phyloP scores from a whole-genome alignment of 2,113 vertebrate species.

The Chamaea fasciata region DNA sequence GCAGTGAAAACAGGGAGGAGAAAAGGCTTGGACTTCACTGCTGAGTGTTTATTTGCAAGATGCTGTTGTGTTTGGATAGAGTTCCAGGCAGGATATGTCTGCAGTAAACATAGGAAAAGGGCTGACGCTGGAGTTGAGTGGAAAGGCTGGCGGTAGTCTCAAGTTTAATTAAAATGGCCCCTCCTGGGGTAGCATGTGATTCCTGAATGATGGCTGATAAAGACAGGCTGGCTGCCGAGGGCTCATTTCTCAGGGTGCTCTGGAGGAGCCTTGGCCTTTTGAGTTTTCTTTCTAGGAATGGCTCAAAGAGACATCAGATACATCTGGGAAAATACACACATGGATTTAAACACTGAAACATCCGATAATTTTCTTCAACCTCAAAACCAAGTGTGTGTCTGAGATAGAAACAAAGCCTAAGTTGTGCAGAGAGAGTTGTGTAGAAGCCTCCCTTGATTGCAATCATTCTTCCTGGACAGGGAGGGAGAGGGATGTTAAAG shows the following conservation, averaged over 20 bases:
- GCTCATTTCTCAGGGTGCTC: neutral
- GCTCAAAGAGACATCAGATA: neutral
- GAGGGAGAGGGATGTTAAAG: neutral
- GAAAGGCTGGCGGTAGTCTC: neutral
- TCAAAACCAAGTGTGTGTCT: neutral
- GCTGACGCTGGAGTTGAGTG: neutral
- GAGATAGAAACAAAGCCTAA: neutral
- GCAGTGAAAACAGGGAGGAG: neutral
- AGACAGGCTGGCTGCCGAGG: neutral
- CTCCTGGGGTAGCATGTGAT: neutral
- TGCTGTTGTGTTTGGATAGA: conserved; percentile 22
- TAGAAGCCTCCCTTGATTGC: neutral
- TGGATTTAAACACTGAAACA: neutral
- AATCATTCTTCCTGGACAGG: neutral
- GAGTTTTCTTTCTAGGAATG: neutral
- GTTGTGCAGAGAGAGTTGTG: neutral
- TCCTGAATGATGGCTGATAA: neutral
- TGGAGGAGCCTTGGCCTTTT: neutral
- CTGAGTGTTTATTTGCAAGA: conserved; percentile 12
- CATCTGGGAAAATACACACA: neutral
- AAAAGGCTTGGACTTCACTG: neutral
- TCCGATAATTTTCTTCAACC: neutral
- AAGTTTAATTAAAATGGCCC: neutral
- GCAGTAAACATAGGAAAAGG: conserved; percentile 59
- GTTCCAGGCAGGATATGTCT: conserved; percentile 31